Conservation (phyloP, 1,140 invertebrate genomes). For the Diabrotica virgifera region DNA sequence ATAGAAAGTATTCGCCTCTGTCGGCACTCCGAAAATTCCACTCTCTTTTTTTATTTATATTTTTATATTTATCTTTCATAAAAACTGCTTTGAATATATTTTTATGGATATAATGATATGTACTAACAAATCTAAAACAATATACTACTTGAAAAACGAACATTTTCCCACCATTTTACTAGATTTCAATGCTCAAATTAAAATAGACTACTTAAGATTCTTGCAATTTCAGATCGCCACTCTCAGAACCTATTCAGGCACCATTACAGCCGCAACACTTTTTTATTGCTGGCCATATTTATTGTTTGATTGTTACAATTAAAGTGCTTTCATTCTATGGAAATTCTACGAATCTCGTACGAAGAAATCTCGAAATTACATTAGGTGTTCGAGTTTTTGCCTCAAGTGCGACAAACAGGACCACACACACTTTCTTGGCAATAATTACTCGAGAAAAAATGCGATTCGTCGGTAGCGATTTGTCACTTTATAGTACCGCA, state of each 20-base stretch:
- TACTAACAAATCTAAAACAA: too few relatives aligned
- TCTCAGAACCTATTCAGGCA: background rate
- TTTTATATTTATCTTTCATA: too few relatives aligned
- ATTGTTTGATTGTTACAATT: background rate
- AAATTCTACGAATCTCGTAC: background rate
- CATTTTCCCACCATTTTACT: too few relatives aligned
- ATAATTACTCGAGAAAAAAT: background rate
- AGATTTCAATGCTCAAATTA: too few relatives aligned
- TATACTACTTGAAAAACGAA: too few relatives aligned
- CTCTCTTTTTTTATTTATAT: too few relatives aligned
- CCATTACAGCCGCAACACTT: background rate
- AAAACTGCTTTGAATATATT: too few relatives aligned
- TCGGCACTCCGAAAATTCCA: too few relatives aligned
- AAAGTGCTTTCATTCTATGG: background rate
- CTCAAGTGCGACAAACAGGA: slow-evolving; percentile 4
- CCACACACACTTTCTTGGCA: background rate
- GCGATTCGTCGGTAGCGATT: too few relatives aligned
- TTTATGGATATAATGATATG: too few relatives aligned
- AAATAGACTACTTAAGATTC: background rate
- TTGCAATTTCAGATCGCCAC: background rate
- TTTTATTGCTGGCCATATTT: slow-evolving; percentile 3
- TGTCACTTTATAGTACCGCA: too few relatives aligned
- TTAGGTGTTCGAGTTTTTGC: slow-evolving; percentile 3
- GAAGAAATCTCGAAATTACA: background rate
- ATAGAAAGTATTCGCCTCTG: too few relatives aligned